Evolutionary conservation across 1,140 invertebrate genomes (phyloP), one percentile per base, ranked within the genome.

Genomic region (Cotesia vestalis): DNA sequence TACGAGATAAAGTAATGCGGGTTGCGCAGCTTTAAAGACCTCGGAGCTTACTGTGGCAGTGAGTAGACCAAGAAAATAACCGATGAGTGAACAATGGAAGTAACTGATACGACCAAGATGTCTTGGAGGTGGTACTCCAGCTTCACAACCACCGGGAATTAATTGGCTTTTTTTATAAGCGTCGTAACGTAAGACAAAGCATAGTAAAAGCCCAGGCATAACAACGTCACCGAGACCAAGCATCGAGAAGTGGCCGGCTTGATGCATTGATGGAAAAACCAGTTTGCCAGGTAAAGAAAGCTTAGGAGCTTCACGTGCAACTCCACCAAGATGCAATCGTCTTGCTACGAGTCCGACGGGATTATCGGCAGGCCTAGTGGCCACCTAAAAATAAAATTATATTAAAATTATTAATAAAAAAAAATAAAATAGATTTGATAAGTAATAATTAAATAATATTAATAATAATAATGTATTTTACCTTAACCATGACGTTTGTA

Each of bases 401-500:
- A 62, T 38, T 66, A 57, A 55, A 4, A 8, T 55, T 12, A 63
- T 53, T 36, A 35, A 6, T 62, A 62, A 70, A 62, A 8, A 27
- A 55, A 27, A 55, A n/a, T 55, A 5, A 55, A n/a, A 12, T 3
- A 12, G 11, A 38, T 40, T 17, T 12, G 35, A 2, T 14, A 5
- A 51, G 2, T 6, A 2, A 64, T n/a, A 40, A 34, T 40, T n/a
- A 5, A 3, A 36, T 27, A 38, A 4, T 4, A 14, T 0, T 4
- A 11, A 38, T 63, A 64, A 78, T 27, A 60, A 62, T 55, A 12
- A 14, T 46, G 61, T 72, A 38, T 17, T 78, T 90, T 76, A 95
- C 94, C 89, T 98, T 98, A 69, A 99, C 96, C 97, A 99, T 99
- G 68, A 99, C 96, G 83, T 99, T 99, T 80, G 97, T 96, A 88